These are phyloP conservation scores for Edolisoma coerulescens DNA, from an alignment of 2,113 vertebrate species.

Conservation along the genomic window DNA sequence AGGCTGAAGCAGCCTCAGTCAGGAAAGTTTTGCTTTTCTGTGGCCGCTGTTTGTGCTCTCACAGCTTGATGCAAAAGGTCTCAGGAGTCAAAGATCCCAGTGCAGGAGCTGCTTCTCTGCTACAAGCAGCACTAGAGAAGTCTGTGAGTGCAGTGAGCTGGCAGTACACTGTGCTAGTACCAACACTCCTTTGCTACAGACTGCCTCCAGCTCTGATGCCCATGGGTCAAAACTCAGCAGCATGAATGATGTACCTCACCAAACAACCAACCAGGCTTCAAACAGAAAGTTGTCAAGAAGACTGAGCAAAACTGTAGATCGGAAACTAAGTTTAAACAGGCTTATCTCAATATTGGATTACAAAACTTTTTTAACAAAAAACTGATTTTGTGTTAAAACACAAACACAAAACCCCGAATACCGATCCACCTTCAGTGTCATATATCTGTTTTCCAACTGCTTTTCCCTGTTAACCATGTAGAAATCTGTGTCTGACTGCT, in stretches of 20 bases:
- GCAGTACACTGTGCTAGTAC: accelerated
- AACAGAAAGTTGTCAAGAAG: background rate
- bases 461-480: background rate
- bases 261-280: background rate
- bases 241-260: background rate
- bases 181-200: accelerated
- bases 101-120: background rate
- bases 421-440: too few relatives aligned
- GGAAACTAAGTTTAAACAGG: background rate
- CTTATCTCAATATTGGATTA: background rate
- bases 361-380: background rate
- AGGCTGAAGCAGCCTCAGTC: background rate
- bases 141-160: background rate
- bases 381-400: too few relatives aligned
- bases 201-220: background rate
- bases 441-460: background rate
- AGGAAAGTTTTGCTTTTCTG: background rate
- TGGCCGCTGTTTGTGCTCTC: background rate
- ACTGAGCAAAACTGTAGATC: background rate
- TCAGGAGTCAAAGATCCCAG: accelerated
- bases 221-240: accelerated
- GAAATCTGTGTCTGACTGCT: background rate
- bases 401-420: background rate
- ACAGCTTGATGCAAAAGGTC: background rate
- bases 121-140: too few relatives aligned